phyloP scores from a whole-genome alignment of 2,888 invertebrate genomes.

The Shargacucullia verbasci region DNA sequence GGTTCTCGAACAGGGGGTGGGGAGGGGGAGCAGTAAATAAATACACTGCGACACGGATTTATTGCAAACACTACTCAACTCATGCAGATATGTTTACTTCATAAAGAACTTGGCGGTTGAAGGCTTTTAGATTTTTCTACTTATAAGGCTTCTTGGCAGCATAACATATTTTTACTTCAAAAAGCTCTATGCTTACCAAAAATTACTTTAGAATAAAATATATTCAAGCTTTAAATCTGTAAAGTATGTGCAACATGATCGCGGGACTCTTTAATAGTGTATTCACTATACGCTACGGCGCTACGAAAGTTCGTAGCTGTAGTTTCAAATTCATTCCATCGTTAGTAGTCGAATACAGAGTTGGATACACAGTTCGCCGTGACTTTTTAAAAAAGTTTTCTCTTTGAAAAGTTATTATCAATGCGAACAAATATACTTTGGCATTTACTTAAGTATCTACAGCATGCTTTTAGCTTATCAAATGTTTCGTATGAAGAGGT shows the following conservation, averaged over 20 bases:
- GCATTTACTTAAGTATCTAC: too few relatives aligned
- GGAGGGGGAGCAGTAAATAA: constrained; percentile 77
- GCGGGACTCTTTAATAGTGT: constrained; percentile 19
- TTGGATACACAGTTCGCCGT: neutral
- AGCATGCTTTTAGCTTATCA: neutral
- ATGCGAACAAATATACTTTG: neutral
- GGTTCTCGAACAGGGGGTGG: constrained; percentile 34
- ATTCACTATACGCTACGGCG: constrained; percentile 34
- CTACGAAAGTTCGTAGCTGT: constrained; percentile 43
- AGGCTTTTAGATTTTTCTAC: constrained; percentile 30
- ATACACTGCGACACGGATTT: constrained; percentile 83
- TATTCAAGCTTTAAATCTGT: neutral
- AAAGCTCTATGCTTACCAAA: too few relatives aligned
- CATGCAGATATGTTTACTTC: constrained; percentile 60
- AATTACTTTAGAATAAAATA: too few relatives aligned
- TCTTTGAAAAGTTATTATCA: neutral
- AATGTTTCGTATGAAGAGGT: neutral
- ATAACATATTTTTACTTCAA: too few relatives aligned
- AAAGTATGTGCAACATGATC: constrained; percentile 23
- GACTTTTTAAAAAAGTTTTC: constrained; percentile 10
- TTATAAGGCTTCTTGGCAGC: constrained; percentile 4
- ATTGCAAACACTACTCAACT: constrained; percentile 77
- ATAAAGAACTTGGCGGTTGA: constrained; percentile 43
- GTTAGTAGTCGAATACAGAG: constrained; percentile 32
- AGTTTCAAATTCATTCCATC: constrained; percentile 45